Evolutionary conservation across 2,797 vertebrate species (phyloP), one percentile per base, ranked within the genome.

Genomic region (Anniella stebbinsi): DNA sequence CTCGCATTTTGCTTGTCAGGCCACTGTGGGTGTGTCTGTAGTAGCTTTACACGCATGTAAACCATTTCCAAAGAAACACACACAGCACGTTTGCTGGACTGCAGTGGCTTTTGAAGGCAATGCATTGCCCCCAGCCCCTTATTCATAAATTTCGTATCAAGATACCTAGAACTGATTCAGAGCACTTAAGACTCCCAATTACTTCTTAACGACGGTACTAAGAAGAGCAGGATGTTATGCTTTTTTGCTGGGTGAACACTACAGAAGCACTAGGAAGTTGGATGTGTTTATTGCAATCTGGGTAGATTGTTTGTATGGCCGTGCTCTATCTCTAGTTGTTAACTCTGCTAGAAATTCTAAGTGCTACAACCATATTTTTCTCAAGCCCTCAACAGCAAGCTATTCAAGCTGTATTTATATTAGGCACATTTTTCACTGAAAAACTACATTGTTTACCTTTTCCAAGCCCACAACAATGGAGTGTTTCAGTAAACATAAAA

Each of bases 61-160:
- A 66, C 4, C 90, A 86, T 94, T 91, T 90, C 87, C 86, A 84
- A 80, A 93, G 45, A 81, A 92, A 66, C 0, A 11, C 89, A 87
- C 81, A 2, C 4, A 80, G 8, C 38, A 0, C 84, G 88, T 51
- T 93, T 94, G 93, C 89, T 30, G 30, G 90, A 70, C 92, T 96
- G 96, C 95, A 96, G 95, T 93, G 80, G 90, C 90, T 51, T 91
- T 93, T 91, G 93, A 95, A 93, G 92, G 94, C 87, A 72, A 95
- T 94, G 91, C 93, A 95, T 95, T 95, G 94, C 90, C 96, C 87
- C 45, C 93, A 95, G 94, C 95, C 94, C 96, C 51, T 96, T 94
- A 96, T 96, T 96, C 95, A 97, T 97, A 95, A 94, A 97, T 97
- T 96, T 96, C 97, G 95, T 96, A 97, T 96, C 93, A 95, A 96